phyloP scores from a whole-genome alignment of 2,113 vertebrate genomes.

The Platysteira castanea region DNA sequence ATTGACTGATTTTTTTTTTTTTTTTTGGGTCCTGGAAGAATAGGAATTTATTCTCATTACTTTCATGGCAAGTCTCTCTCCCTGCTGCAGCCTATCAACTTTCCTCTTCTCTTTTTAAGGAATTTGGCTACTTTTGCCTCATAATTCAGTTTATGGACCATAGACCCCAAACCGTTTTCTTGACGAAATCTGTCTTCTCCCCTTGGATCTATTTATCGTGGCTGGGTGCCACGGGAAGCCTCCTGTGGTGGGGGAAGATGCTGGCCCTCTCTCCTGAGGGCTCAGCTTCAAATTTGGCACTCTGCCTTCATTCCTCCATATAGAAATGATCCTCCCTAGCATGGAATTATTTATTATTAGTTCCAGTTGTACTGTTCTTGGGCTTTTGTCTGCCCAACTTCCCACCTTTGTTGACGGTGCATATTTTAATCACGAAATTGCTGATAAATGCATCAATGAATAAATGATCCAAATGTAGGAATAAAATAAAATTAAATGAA shows the following conservation, averaged over 20 bases:
- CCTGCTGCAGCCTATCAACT: background rate
- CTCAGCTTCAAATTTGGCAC: background rate
- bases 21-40: background rate
- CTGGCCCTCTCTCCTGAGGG: background rate
- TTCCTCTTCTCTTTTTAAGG: background rate
- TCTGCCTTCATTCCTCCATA: background rate
- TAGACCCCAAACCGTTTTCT: background rate
- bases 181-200: background rate
- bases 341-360: background rate
- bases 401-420: background rate
- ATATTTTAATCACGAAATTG: background rate
- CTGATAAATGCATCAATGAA: background rate
- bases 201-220: background rate
- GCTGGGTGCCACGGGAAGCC: background rate
- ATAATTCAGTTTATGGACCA: background rate
- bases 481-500: background rate
- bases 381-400: background rate
- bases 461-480: background rate
- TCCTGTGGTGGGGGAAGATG: accelerated
- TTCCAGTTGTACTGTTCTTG: background rate
- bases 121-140: background rate
- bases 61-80: background rate
- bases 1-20: background rate
- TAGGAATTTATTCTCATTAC: background rate
- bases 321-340: background rate